Evolutionary conservation across 2,888 invertebrate genomes (phyloP).

Genomic region (Augochlorella aurata): DNA sequence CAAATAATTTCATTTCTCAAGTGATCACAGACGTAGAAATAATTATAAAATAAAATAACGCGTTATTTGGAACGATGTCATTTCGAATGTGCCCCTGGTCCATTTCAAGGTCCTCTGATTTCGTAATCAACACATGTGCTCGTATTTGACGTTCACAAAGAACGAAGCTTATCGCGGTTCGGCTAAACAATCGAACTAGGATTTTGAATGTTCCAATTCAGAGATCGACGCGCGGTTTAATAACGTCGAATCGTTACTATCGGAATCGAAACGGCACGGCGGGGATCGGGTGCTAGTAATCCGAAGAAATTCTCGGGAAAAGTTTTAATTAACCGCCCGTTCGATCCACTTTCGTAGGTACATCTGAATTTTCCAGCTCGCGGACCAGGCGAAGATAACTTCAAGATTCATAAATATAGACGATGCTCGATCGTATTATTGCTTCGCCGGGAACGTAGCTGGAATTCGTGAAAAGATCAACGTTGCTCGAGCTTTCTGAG

Average conservation of each 20-base stretch:
- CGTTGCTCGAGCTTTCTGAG: not conserved
- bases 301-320: slow-evolving; percentile 47
- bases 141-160: not conserved
- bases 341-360: slow-evolving; percentile 36
- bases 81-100: too few species aligned
- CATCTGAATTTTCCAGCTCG: slow-evolving; percentile 43
- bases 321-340: slow-evolving; percentile 55
- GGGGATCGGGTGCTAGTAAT: slow-evolving; percentile 34
- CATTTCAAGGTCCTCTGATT: not conserved
- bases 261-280: slow-evolving; percentile 24
- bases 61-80: too few species aligned
- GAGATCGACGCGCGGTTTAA: slow-evolving; percentile 36
- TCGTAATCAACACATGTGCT: not conserved
- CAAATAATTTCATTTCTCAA: too few species aligned
- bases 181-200: slow-evolving; percentile 34
- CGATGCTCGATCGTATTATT: slow-evolving; percentile 27
- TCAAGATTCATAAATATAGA: slow-evolving; percentile 38
- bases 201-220: slow-evolving; percentile 25
- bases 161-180: slow-evolving; percentile 10
- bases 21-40: too few species aligned
- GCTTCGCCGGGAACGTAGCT: not conserved
- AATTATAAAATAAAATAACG: too few species aligned
- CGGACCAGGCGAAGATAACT: slow-evolving; percentile 30
- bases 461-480: not conserved
- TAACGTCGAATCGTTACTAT: slow-evolving; percentile 37